phyloP scores from a whole-genome alignment of 92 coral and sea anemone species.

The Porites divaricata region DNA sequence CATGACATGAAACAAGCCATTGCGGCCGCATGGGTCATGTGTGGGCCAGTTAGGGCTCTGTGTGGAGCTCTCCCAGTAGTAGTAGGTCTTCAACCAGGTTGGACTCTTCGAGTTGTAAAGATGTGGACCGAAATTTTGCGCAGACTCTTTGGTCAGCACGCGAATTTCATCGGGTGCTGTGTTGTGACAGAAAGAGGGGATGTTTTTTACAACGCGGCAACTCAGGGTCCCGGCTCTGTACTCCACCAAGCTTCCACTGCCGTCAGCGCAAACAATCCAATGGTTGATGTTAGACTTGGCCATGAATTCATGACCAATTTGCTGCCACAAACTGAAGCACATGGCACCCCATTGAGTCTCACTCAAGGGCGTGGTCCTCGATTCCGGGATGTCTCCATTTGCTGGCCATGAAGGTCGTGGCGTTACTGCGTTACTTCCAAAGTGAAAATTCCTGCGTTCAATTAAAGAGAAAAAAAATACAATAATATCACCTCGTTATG shows the following conservation, averaged over 20 bases:
- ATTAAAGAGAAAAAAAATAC: neutral
- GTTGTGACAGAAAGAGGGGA: slow-evolving; percentile 22
- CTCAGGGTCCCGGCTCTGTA: slow-evolving; percentile 50
- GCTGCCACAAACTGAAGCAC: slow-evolving; percentile 57
- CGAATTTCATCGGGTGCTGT: slow-evolving; percentile 48
- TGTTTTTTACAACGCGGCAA: slow-evolving; percentile 42
- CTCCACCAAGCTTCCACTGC: slow-evolving; percentile 59
- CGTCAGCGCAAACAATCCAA: slow-evolving; percentile 73
- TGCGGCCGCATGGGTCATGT: slow-evolving; percentile 61
- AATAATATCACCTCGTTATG: neutral
- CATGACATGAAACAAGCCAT: slow-evolving; percentile 40
- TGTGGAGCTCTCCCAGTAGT: slow-evolving; percentile 51
- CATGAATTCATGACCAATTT: slow-evolving; percentile 65
- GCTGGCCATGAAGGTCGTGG: slow-evolving; percentile 66
- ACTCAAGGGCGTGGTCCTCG: slow-evolving; percentile 40
- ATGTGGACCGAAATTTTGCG: slow-evolving; percentile 24
- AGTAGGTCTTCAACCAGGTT: slow-evolving; percentile 36
- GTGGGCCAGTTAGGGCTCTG: slow-evolving; percentile 56
- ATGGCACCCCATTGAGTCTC: slow-evolving; percentile 59
- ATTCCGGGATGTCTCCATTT: slow-evolving; percentile 37
- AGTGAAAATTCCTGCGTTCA: slow-evolving; percentile 10
- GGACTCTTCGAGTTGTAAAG: slow-evolving; percentile 30
- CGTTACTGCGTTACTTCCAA: slow-evolving; percentile 56
- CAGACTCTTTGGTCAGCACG: slow-evolving; percentile 24
- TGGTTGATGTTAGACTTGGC: slow-evolving; percentile 76